Percentiles rank a stretch among this genome's conserved stretches.
These are phyloP conservation scores for Zosterops hypoxanthus DNA, from an alignment of 2,113 vertebrate species.

Conservation along the genomic window DNA sequence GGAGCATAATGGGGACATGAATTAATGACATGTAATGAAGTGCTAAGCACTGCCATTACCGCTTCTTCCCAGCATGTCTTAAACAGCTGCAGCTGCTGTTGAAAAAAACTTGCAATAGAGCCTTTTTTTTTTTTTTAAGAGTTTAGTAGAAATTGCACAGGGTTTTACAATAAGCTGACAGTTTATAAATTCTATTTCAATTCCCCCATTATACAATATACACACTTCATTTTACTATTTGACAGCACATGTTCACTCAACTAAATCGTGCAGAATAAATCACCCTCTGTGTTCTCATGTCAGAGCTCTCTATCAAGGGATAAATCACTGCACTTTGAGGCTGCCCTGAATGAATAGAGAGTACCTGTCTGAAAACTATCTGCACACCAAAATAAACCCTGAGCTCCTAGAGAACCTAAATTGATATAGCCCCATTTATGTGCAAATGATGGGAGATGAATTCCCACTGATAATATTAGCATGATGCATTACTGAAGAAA, in stretches of 20 bases:
- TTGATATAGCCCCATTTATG: neutral
- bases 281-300: neutral
- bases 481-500: neutral
- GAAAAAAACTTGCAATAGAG: neutral
- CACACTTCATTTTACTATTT: conserved; percentile 25
- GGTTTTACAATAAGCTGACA: neutral
- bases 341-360: neutral
- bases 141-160: neutral
- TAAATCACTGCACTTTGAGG: neutral
- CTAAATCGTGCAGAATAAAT: neutral
- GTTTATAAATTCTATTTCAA: conserved; percentile 1
- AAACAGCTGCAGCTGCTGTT: conserved; percentile 15
- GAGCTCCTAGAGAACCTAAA: neutral
- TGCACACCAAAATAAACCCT: neutral
- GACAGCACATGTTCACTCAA: neutral
- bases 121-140: neutral
- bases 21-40: conserved; percentile 21
- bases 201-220: neutral
- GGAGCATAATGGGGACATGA: conserved; percentile 8
- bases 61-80: neutral
- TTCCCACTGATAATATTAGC: neutral
- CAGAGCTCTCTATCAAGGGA: neutral
- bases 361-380: neutral
- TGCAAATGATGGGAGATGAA: conserved; percentile 13
- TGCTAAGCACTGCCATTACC: neutral